Evolutionary conservation across 2,888 invertebrate genomes (phyloP).

Genomic region (Synanthedon myopaeformis): DNA sequence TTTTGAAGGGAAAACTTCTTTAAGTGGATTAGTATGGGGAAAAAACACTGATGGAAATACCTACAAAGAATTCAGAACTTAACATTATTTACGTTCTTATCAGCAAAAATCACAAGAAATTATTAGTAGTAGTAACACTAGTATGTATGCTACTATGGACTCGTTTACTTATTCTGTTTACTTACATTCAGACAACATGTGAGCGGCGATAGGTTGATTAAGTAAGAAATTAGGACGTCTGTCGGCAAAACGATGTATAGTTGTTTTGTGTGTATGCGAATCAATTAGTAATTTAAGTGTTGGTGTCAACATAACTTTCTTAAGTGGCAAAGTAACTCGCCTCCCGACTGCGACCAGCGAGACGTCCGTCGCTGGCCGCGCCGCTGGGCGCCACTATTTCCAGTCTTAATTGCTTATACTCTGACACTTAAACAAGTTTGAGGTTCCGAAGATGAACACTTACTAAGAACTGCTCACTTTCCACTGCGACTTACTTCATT

Average conservation of each 20-base stretch:
- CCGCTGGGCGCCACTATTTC: conserved; percentile 1
- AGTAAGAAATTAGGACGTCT: not conserved
- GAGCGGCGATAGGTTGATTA: no score
- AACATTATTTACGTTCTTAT: no score
- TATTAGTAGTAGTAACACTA: no score
- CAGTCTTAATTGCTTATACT: conserved; percentile 14
- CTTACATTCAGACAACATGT: no score
- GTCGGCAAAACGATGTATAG: conserved; percentile 4
- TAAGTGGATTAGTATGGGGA: no score
- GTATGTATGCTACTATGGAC: no score
- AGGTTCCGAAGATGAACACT: conserved; percentile 13
- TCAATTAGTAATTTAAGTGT: conserved; percentile 1
- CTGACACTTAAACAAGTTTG: conserved; percentile 26
- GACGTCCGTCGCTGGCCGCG: not conserved
- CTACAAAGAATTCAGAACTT: no score
- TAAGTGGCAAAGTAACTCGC: not conserved
- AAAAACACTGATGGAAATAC: no score
- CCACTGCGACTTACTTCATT: conserved; percentile 9
- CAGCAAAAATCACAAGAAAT: conserved; percentile 6
- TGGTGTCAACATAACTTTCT: conserved; percentile 1
- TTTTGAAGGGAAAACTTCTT: no score
- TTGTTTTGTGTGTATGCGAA: conserved; percentile 1
- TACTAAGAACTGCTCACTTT: conserved; percentile 12
- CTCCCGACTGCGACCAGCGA: no score
- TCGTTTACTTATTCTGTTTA: no score